A percentile compares a stretch with the other conserved stretches of the same genome.
phyloP scores from a whole-genome alignment of 2,113 vertebrate species.

The Eretmochelys imbricata region DNA sequence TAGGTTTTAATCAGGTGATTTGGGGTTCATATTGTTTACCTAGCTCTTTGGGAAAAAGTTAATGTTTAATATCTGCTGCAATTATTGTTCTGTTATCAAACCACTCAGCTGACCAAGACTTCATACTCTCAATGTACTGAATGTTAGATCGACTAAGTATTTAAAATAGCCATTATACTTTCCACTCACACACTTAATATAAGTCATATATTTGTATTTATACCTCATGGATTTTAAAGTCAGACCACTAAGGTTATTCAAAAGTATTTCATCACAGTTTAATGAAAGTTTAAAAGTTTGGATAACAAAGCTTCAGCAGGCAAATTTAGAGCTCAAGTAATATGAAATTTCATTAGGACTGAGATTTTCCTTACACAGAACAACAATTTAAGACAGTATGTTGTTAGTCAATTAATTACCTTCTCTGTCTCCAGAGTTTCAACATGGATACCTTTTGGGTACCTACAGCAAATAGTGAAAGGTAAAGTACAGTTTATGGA shows the following conservation, averaged over 20 bases:
- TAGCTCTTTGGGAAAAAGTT: not conserved
- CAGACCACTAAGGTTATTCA: not conserved
- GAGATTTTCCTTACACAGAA: not conserved
- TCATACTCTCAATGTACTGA: rapidly evolving
- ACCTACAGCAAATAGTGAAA: conserved; percentile 77
- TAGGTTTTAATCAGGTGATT: not conserved
- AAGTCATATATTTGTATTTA: not conserved
- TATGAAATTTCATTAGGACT: not conserved
- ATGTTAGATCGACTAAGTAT: not conserved
- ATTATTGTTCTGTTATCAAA: not conserved
- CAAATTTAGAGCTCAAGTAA: not conserved
- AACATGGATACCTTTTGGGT: conserved; percentile 95
- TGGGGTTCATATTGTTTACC: not conserved
- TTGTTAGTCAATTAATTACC: conserved; percentile 78
- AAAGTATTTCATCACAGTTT: not conserved
- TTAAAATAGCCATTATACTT: not conserved
- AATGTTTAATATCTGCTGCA: not conserved
- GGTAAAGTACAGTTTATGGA: not conserved
- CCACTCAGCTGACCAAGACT: not conserved
- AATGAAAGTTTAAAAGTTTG: not conserved
- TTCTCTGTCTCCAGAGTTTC: conserved; percentile 97
- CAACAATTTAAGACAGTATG: not conserved
- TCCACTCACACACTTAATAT: not conserved
- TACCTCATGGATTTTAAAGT: not conserved
- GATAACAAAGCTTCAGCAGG: not conserved